phyloP scores from a whole-genome alignment of 2,113 vertebrate species.

The Periophthalmodon schlosseri region DNA sequence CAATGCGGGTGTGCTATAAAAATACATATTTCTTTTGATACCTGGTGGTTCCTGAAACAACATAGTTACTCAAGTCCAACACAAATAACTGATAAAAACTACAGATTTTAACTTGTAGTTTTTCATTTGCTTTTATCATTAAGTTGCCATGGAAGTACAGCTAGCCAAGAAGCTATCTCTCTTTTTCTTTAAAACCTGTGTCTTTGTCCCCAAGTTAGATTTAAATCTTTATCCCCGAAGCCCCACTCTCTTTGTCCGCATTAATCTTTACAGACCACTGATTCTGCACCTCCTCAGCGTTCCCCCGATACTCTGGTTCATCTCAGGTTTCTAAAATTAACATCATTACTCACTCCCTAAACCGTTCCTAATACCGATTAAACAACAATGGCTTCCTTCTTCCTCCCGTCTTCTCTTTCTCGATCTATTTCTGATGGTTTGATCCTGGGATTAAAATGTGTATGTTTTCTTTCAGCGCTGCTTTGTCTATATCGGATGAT shows the following conservation, averaged over 20 bases:
- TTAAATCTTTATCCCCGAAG: constrained; percentile 13
- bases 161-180: neutral
- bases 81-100: too few relatives aligned
- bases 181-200: neutral
- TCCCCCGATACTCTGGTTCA: constrained; percentile 21
- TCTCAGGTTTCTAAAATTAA: constrained; percentile 49
- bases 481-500: constrained; percentile 33
- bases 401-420: constrained; percentile 10
- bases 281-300: constrained; percentile 32
- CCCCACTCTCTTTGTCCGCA: constrained; percentile 34
- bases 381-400: constrained; percentile 22
- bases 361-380: constrained; percentile 35
- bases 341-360: constrained; percentile 42
- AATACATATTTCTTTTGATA: too few relatives aligned
- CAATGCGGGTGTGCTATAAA: too few relatives aligned
- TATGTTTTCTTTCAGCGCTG: constrained; percentile 36
- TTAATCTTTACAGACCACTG: constrained; percentile 48
- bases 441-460: constrained; percentile 38
- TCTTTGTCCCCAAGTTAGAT: neutral
- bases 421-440: constrained; percentile 22
- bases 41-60: too few relatives aligned
- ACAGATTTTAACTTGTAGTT: too few relatives aligned
- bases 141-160: neutral
- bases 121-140: neutral
- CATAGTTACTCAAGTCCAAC: too few relatives aligned